A percentile compares a stretch with the other conserved stretches of the same genome.
phyloP scores from a whole-genome alignment of 1,140 invertebrate species.

The Drosophila virilis region DNA sequence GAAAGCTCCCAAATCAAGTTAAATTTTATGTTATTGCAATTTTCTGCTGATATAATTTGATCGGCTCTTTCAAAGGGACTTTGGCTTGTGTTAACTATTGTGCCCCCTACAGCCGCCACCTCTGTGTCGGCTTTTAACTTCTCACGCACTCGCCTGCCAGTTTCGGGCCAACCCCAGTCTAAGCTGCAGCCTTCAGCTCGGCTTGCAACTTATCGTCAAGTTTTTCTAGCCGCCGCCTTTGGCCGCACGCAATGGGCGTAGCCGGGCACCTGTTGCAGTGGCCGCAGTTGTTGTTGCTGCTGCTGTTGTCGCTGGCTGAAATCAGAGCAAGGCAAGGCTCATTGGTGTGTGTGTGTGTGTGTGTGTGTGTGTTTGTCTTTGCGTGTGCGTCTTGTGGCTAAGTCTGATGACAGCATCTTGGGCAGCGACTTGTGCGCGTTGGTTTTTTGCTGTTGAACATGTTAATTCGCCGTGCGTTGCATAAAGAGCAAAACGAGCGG shows the following conservation, averaged over 20 bases:
- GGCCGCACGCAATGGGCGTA: constrained; percentile 76
- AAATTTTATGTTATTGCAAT: background rate
- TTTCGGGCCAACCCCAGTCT: constrained; percentile 11
- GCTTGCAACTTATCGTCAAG: constrained; percentile 61
- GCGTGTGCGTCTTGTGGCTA: constrained; percentile 40
- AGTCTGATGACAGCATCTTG: constrained; percentile 70
- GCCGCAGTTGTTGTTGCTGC: constrained; percentile 15
- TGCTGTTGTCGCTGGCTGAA: constrained; percentile 61
- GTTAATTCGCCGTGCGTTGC: constrained; percentile 75
- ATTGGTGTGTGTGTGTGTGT: constrained; percentile 2
- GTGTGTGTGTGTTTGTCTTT: constrained; percentile 11
- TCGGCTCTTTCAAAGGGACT: background rate
- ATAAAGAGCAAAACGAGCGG: constrained; percentile 67
- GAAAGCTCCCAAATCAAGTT: background rate
- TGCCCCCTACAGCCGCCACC: constrained; percentile 7
- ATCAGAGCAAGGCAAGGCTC: constrained; percentile 73
- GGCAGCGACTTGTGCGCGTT: constrained; percentile 66
- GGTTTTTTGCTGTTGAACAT: constrained; percentile 70
- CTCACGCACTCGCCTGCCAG: constrained; percentile 26
- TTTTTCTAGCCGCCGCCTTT: constrained; percentile 48
- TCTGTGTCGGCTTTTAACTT: constrained; percentile 17
- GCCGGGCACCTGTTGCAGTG: constrained; percentile 68
- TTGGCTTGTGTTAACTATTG: background rate
- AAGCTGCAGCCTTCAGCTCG: constrained; percentile 21
- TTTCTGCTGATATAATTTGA: constrained; percentile 1